A percentile compares a stretch with the other conserved stretches of the same genome.
These are phyloP conservation scores for Ferdinandea cuprea DNA, from an alignment of 2,888 invertebrate genomes.

Conservation along the genomic window DNA sequence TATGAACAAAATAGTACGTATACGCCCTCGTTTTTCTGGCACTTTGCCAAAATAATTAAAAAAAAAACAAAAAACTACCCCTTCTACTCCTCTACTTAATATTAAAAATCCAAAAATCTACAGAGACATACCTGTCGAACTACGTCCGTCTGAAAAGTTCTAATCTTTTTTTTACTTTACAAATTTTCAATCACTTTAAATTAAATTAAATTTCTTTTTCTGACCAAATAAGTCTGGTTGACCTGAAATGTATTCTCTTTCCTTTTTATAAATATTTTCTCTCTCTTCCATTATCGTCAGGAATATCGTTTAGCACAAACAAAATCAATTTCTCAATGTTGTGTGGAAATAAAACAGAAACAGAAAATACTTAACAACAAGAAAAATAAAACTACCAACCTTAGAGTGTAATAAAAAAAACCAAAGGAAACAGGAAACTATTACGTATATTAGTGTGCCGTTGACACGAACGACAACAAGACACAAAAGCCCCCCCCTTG, in stretches of 20 bases:
- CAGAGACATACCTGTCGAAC: conserved; percentile 38
- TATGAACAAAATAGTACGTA: conserved; percentile 33
- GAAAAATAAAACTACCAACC: conserved; percentile 35
- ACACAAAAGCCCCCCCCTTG: conserved; percentile 28
- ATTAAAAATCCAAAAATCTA: conserved; percentile 8
- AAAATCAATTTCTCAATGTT: conserved; percentile 51
- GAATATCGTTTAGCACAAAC: neutral
- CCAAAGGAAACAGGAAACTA: conserved; percentile 59
- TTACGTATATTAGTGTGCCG: conserved; percentile 67
- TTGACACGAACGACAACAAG: conserved; percentile 61
- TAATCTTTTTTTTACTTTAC: neutral
- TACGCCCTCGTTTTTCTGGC: conserved; percentile 39
- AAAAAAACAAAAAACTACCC: neutral
- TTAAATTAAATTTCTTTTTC: neutral
- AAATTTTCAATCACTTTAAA: neutral
- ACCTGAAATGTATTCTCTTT: neutral
- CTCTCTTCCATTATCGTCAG: neutral
- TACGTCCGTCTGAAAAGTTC: conserved; percentile 6
- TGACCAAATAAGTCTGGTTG: neutral
- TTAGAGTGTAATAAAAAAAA: conserved; percentile 37
- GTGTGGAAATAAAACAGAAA: conserved; percentile 39
- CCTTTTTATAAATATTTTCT: conserved; percentile 3
- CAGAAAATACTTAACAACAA: neutral
- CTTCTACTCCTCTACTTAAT: neutral
- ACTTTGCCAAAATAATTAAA: neutral